Percentiles rank a stretch among this genome's conserved stretches.
Evolutionary conservation across 2,113 vertebrate genomes (phyloP).

Genomic region (Tragelaphus imberbis): DNA sequence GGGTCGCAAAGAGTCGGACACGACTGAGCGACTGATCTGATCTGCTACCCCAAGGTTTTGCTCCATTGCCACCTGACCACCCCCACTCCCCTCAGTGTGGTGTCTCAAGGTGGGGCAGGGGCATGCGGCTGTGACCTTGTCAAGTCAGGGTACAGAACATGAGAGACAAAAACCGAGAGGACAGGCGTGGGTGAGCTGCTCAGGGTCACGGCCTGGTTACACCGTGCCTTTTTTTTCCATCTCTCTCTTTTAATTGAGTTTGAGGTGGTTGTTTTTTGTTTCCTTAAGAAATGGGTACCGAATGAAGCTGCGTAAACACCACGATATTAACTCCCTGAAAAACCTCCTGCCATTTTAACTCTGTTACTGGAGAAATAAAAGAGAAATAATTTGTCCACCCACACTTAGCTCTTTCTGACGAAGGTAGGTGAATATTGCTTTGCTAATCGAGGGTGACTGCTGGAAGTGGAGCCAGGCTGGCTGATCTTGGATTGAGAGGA

Average conservation of each 20-base stretch:
- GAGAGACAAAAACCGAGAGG: background rate
- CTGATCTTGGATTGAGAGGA: conserved; percentile 70
- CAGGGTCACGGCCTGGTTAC: conserved; percentile 50
- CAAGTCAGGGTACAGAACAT: background rate
- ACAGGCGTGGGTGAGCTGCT: background rate
- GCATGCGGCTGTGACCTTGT: background rate
- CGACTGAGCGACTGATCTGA: no score
- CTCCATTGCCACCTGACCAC: background rate
- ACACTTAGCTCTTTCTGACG: conserved; percentile 80
- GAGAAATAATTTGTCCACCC: conserved; percentile 83
- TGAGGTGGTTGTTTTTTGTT: conserved; percentile 67
- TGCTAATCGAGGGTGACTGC: conserved; percentile 78
- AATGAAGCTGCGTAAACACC: conserved; percentile 76
- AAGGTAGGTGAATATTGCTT: conserved; percentile 81
- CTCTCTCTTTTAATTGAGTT: conserved; percentile 68
- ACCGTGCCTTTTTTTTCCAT: background rate
- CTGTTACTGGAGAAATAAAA: conserved; percentile 79
- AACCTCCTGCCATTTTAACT: conserved; percentile 77
- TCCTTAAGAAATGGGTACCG: conserved; percentile 72
- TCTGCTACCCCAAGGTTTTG: background rate
- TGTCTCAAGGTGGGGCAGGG: background rate
- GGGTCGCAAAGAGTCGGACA: no score
- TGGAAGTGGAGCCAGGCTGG: conserved; percentile 66
- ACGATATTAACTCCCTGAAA: conserved; percentile 78
- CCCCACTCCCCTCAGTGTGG: background rate